A percentile compares a stretch with the other conserved stretches of the same genome.
Evolutionary conservation across 2,113 vertebrate species (phyloP).

Genomic region (Scophthalmus maximus): DNA sequence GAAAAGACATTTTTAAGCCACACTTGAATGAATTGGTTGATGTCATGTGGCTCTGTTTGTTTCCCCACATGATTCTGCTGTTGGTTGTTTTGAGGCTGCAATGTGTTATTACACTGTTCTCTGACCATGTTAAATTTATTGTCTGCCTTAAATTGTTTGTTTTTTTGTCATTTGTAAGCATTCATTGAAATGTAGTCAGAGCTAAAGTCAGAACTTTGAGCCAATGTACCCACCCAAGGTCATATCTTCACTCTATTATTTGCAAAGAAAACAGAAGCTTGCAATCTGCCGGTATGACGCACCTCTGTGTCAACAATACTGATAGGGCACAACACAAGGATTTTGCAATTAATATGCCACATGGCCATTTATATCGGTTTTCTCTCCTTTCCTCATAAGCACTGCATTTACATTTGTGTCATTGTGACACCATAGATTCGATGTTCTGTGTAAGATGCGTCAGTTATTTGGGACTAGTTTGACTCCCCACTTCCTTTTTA

Average conservation of each 20-base stretch:
- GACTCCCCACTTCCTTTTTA: too few relatives aligned
- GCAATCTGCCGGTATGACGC: slow-evolving; percentile 19
- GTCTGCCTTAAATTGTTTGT: not conserved
- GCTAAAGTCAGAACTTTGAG: not conserved
- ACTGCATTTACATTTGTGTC: not conserved
- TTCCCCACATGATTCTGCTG: not conserved
- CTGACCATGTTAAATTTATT: not conserved
- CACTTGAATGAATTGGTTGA: not conserved
- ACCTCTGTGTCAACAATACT: slow-evolving; percentile 5
- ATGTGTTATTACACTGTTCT: not conserved
- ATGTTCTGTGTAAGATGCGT: not conserved
- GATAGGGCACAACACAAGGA: not conserved
- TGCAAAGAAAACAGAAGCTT: not conserved
- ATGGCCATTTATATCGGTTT: not conserved
- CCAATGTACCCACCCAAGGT: not conserved
- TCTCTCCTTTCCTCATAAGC: not conserved
- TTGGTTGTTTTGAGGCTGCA: not conserved
- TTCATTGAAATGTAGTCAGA: not conserved
- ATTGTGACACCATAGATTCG: too few relatives aligned
- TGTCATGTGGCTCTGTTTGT: not conserved
- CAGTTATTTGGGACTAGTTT: not conserved
- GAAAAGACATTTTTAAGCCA: not conserved
- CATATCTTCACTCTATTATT: slow-evolving; percentile 31
- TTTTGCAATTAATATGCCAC: not conserved
- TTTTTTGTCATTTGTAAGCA: not conserved